Conservation (phyloP, 2,888 invertebrate genomes). For the Parapristionchus giblindavisi region DNA sequence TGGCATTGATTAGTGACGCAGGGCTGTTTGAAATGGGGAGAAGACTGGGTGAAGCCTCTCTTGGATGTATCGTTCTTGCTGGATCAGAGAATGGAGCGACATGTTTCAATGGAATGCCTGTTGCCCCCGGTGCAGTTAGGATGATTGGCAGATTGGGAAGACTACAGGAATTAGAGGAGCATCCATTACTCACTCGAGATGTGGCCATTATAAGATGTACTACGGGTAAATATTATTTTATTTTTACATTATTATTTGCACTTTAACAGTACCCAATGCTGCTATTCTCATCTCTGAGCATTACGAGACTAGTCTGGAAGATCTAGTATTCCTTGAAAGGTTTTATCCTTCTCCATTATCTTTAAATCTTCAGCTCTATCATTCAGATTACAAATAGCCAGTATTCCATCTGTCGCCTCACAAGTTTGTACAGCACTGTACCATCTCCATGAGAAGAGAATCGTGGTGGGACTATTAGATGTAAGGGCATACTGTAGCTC, state of each 20-base stretch:
- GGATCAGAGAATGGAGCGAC: conserved; percentile 34
- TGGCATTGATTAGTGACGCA: conserved; percentile 26
- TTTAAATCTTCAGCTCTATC: not conserved
- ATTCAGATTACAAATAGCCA: not conserved
- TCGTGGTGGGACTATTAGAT: conserved; percentile 79
- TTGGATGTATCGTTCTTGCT: conserved; percentile 31
- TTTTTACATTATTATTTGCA: not conserved
- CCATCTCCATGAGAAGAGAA: conserved; percentile 79
- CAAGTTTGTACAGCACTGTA: conserved; percentile 77
- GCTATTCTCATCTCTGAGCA: conserved; percentile 60
- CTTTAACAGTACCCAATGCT: conserved; percentile 54
- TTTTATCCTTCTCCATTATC: not conserved
- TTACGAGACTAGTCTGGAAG: conserved; percentile 78
- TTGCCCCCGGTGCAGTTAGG: conserved; percentile 94
- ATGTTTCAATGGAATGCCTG: conserved; percentile 83
- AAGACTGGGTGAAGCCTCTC: conserved; percentile 10
- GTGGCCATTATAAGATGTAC: conserved; percentile 33
- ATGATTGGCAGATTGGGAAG: conserved; percentile 73
- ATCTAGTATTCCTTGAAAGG: conserved; percentile 27
- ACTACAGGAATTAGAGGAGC: conserved; percentile 29
- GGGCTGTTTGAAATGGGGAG: conserved; percentile 31
- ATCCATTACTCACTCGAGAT: conserved; percentile 17
- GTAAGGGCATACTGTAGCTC: conserved; percentile 9
- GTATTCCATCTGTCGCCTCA: conserved; percentile 5
- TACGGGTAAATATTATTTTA: not conserved